phyloP scores from a whole-genome alignment of 1,140 invertebrate species.

The Macrotrachela quadricornifera region DNA sequence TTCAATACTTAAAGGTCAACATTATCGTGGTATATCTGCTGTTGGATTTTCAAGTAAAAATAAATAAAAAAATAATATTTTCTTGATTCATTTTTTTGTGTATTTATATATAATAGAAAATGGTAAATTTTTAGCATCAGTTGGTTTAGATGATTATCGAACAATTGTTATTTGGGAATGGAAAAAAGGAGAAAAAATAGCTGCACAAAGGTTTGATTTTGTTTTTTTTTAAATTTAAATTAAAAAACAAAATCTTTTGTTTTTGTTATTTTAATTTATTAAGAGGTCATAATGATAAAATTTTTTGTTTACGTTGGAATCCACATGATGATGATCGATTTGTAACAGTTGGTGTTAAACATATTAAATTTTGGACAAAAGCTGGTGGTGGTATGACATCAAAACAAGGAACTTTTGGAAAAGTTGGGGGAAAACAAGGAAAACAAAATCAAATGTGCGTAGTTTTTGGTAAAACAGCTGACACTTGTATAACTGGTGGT shows the following conservation, averaged over 20 bases:
- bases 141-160: constrained; percentile 31
- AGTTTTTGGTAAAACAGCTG: constrained; percentile 21
- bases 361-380: constrained; percentile 32
- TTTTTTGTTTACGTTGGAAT: constrained; percentile 32
- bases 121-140: constrained; percentile 27
- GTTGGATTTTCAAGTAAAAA: constrained; percentile 27
- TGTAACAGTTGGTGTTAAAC: constrained; percentile 29
- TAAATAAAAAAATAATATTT: constrained; percentile 17
- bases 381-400: constrained; percentile 30
- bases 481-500: constrained; percentile 26
- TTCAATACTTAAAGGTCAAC: constrained; percentile 27
- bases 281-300: constrained; percentile 31
- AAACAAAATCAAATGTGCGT: constrained; percentile 29
- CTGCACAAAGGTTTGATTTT: constrained; percentile 19
- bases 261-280: constrained; percentile 5
- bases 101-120: constrained; percentile 15
- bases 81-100: neutral
- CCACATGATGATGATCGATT: constrained; percentile 21
- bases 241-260: too few species aligned
- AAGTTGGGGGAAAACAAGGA: constrained; percentile 1
- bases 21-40: constrained; percentile 29
- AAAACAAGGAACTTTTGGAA: constrained; percentile 25
- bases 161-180: constrained; percentile 31
- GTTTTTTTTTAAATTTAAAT: too few species aligned
- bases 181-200: constrained; percentile 30